A percentile compares a stretch with the other conserved stretches of the same genome.
These are phyloP conservation scores for Ceratina calcarata DNA, from an alignment of 1,140 invertebrate genomes.

Conservation along the genomic window DNA sequence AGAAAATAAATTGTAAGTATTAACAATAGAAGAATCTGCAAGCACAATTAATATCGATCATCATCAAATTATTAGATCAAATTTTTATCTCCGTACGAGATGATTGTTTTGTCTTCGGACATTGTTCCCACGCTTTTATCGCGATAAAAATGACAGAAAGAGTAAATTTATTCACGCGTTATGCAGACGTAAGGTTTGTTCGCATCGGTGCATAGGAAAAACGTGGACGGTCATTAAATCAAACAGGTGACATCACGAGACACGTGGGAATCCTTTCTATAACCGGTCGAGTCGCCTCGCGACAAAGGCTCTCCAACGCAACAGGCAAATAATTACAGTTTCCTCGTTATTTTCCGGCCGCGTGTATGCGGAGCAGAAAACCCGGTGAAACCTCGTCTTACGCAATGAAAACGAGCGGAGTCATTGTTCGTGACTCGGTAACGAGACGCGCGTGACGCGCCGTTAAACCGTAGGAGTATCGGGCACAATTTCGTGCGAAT, in stretches of 20 bases:
- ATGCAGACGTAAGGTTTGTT: no score
- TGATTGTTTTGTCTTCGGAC: no score
- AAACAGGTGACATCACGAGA: conserved; percentile 26
- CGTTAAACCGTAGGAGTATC: background rate
- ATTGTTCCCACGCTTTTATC: background rate
- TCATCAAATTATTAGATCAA: no score
- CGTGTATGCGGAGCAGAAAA: conserved; percentile 39
- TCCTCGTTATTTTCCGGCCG: conserved; percentile 48
- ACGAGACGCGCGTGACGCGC: background rate
- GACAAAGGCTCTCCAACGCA: conserved; percentile 37
- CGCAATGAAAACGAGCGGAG: conserved; percentile 32
- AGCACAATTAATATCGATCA: no score
- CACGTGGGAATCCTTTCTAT: conserved; percentile 24
- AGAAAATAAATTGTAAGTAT: no score
- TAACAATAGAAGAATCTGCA: no score
- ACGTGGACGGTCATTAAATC: conserved; percentile 27
- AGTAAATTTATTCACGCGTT: background rate
- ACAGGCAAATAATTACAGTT: conserved; percentile 51
- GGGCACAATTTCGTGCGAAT: conserved; percentile 13
- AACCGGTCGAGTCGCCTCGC: background rate
- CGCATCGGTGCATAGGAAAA: background rate
- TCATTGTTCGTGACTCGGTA: conserved; percentile 39
- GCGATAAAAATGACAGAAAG: background rate
- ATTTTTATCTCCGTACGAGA: no score
- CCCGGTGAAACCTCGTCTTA: conserved; percentile 54